Evolutionary conservation across 1,140 invertebrate genomes (phyloP), one percentile per base, ranked within the genome.

Genomic region (silkworm (Bombyx mori)): DNA sequence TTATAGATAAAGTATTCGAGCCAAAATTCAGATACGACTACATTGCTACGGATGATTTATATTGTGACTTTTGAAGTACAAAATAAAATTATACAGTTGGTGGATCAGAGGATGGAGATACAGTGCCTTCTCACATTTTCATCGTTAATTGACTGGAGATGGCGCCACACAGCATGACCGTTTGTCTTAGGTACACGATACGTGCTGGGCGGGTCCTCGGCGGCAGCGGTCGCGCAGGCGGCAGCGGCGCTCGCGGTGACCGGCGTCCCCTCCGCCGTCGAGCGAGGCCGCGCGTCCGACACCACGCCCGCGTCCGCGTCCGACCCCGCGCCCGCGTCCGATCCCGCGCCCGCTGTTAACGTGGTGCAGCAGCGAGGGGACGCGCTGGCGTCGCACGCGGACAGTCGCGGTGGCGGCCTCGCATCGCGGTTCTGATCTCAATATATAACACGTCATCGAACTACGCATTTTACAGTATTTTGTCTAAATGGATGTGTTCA

Each of bases 371-470:
- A 92, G 78, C 63, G 78, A 22, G 88, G 77, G 48, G 91, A 92
- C 71, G 76, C 75, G 54, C 77, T 91, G 3, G 73, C 82, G 53
- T 91, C 90, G 10, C 91, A 92, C 75, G 91, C 92, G 1, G 92
- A 92, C 69, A 92, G 91, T 69, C 81, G 91, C 73, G 91, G 90
- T 49, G 91, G 90, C 42, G 92, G 91, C 22, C 84, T 91, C 60
- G 89, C 91, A 42, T 91, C 89, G 52, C 88, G 91, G 65, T 92
- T 91, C 81, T 90, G 80, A 81, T 8, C 48, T 44, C 35, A 9
- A 35, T 35, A 35, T 35, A 35, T 5, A 35, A 35, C 4, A 35
- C 26, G 26, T 35, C 26, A 35, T 35, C 26, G 26, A 35, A 35
- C 26, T 35, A 5, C 26, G 26, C 26, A 35, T 35, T 35, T 35